Conservation (phyloP, 2,888 invertebrate genomes). For the Muschampia plurimacula region DNA sequence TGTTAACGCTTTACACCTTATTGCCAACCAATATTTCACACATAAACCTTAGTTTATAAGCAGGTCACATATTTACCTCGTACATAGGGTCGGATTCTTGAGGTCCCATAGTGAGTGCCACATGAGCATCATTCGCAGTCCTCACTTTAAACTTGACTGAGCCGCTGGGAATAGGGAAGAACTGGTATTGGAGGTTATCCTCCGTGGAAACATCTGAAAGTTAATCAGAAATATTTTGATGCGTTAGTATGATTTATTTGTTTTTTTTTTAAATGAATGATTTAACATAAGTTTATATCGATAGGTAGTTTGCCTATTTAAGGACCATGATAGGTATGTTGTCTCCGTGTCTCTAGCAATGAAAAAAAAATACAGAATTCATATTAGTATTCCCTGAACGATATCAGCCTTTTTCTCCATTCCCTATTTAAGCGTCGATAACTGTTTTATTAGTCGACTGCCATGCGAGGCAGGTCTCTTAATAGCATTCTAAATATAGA, state of each 20-base stretch:
- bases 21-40: not conserved
- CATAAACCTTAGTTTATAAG: not conserved
- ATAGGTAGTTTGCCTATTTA: no score
- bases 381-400: no score
- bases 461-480: slow-evolving; percentile 58
- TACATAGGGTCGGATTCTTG: slow-evolving; percentile 91
- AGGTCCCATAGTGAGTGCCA: slow-evolving; percentile 91
- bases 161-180: slow-evolving; percentile 89
- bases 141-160: slow-evolving; percentile 92
- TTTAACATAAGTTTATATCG: no score
- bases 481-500: slow-evolving; percentile 68
- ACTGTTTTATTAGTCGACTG: slow-evolving; percentile 50
- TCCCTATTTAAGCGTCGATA: slow-evolving; percentile 36
- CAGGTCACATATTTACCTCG: slow-evolving; percentile 82
- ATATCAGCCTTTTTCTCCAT: slow-evolving; percentile 18
- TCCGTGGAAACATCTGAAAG: slow-evolving; percentile 91
- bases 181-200: slow-evolving; percentile 93
- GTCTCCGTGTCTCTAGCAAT: no score
- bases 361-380: no score
- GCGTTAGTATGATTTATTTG: not conserved
- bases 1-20: not conserved
- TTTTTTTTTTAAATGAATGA: not conserved
- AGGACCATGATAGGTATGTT: no score
- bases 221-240: not conserved
- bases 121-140: slow-evolving; percentile 93